These are phyloP conservation scores for Carposina sasakii DNA, from an alignment of 1,140 invertebrate species.

Conservation along the genomic window DNA sequence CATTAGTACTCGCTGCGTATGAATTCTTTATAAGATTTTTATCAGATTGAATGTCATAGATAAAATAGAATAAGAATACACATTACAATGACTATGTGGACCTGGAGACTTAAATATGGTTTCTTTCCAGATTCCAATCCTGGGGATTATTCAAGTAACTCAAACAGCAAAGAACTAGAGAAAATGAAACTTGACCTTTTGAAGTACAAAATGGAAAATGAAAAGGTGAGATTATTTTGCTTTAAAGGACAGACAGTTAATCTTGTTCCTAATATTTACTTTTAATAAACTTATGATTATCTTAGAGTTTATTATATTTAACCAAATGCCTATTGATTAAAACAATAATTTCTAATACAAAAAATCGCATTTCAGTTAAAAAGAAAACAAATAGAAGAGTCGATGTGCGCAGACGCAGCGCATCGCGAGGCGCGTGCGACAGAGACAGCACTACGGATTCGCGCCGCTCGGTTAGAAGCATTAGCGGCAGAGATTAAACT, in stretches of 20 bases:
- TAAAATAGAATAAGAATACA: too few relatives aligned
- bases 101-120: too few relatives aligned
- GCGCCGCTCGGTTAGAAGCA: constrained; percentile 41
- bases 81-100: too few relatives aligned
- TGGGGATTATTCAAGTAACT: constrained; percentile 21
- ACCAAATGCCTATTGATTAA: constrained; percentile 8
- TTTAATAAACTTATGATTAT: too few relatives aligned
- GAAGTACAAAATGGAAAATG: constrained; percentile 52
- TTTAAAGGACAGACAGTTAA: too few relatives aligned
- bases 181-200: constrained; percentile 51
- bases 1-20: too few relatives aligned
- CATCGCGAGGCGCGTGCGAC: constrained; percentile 25
- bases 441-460: constrained; percentile 36
- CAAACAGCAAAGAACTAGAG: constrained; percentile 40
- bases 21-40: too few relatives aligned
- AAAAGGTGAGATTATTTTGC: constrained; percentile 39
- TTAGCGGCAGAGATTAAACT: constrained; percentile 37
- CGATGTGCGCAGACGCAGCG: constrained; percentile 27
- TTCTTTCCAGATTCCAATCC: constrained; percentile 40
- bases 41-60: too few relatives aligned
- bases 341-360: too few relatives aligned
- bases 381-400: constrained; percentile 44
- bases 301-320: too few relatives aligned
- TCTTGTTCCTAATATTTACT: too few relatives aligned
- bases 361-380: constrained; percentile 33